Percentiles rank a stretch among this genome's conserved stretches.
These are phyloP conservation scores for Neotragus moschatus DNA, from an alignment of 2,113 vertebrate genomes.

Conservation along the genomic window DNA sequence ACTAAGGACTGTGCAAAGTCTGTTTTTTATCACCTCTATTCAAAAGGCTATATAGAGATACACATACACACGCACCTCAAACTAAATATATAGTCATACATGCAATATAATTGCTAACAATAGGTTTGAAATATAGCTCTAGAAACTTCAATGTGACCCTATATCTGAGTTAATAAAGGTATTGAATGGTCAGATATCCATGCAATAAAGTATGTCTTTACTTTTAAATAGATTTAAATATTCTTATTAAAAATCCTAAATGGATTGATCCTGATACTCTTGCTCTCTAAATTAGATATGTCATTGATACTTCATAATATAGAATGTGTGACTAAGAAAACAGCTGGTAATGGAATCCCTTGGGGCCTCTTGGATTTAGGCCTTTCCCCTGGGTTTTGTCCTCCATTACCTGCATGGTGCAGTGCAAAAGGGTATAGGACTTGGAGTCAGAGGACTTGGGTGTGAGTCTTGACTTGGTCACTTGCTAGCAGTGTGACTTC, in stretches of 20 bases:
- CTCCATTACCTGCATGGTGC: slow-evolving; percentile 29
- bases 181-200: slow-evolving; percentile 79
- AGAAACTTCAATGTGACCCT: slow-evolving; percentile 75
- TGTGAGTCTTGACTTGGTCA: slow-evolving; percentile 47
- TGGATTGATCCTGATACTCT: slow-evolving; percentile 71
- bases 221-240: slow-evolving; percentile 81
- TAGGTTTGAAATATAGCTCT: slow-evolving; percentile 75
- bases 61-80: slow-evolving; percentile 52
- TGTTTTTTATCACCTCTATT: slow-evolving; percentile 48
- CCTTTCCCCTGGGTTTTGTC: slow-evolving; percentile 38
- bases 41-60: slow-evolving; percentile 48
- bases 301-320: slow-evolving; percentile 72
- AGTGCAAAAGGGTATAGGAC: slow-evolving; percentile 35
- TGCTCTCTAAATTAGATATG: slow-evolving; percentile 59
- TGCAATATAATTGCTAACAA: slow-evolving; percentile 82
- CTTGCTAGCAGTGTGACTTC: slow-evolving; percentile 32
- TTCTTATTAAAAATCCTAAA: slow-evolving; percentile 78
- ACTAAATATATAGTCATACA: slow-evolving; percentile 78
- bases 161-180: slow-evolving; percentile 72
- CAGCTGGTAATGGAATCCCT: slow-evolving; percentile 61
- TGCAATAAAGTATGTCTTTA: slow-evolving; percentile 91
- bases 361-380: slow-evolving; percentile 49
- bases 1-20: slow-evolving; percentile 51
- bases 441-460: slow-evolving; percentile 48
- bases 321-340: slow-evolving; percentile 73